A percentile compares a stretch with the other conserved stretches of the same genome.
phyloP scores from a whole-genome alignment of 2,113 vertebrate species.

The Taurulus bubalis region DNA sequence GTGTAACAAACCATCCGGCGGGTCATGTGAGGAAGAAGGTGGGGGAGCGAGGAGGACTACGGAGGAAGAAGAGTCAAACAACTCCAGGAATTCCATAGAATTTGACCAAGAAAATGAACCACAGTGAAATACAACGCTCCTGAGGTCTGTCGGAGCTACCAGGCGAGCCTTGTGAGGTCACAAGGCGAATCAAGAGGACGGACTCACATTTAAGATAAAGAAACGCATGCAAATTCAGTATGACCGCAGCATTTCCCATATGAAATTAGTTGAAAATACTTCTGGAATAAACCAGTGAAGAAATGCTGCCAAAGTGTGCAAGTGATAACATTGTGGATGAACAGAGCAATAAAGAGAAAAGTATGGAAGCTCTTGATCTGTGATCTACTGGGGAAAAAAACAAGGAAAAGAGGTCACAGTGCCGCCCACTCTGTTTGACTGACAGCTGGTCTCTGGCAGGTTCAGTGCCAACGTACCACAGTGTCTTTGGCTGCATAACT shows the following conservation, averaged over 20 bases:
- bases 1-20: background rate
- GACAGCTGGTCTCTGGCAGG: conserved; percentile 35
- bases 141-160: background rate
- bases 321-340: background rate
- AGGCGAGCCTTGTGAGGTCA: background rate
- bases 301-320: background rate
- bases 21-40: no score
- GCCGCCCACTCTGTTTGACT: conserved; percentile 32
- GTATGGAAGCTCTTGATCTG: background rate
- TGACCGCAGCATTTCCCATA: background rate
- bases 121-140: background rate
- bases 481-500: background rate
- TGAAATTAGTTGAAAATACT: background rate
- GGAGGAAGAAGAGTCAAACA: background rate
- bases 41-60: no score
- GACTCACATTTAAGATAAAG: background rate
- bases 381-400: background rate
- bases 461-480: background rate
- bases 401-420: conserved; percentile 29
- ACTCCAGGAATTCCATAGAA: background rate
- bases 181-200: background rate
- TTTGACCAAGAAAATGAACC: background rate
- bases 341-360: background rate
- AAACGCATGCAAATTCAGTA: background rate
- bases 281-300: background rate